A percentile compares a stretch with the other conserved stretches of the same genome.
These are phyloP conservation scores for Circaetus gallicus DNA, from an alignment of 2,113 vertebrate genomes.

Conservation along the genomic window DNA sequence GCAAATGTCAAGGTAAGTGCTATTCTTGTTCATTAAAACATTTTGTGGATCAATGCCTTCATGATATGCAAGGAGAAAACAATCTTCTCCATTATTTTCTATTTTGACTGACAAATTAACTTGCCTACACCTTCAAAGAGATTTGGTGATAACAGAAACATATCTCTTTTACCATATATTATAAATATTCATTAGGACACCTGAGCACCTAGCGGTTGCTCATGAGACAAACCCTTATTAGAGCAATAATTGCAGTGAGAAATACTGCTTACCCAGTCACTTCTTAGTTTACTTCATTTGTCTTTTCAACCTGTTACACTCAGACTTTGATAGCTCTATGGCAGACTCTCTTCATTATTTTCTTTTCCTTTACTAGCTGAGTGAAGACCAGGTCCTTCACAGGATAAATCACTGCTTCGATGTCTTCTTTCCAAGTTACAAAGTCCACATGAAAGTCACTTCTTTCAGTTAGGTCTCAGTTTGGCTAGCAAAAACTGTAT, in stretches of 20 bases:
- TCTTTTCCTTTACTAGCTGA: neutral
- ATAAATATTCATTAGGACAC: neutral
- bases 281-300: neutral
- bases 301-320: neutral
- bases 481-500: neutral
- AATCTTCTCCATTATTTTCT: conserved; percentile 29
- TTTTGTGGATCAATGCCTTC: conserved; percentile 47
- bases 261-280: neutral
- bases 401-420: neutral
- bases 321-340: neutral
- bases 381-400: neutral
- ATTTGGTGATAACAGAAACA: neutral
- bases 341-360: neutral
- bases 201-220: neutral
- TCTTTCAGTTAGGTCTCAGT: neutral
- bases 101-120: conserved; percentile 40
- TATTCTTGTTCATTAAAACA: conserved; percentile 62
- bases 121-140: neutral
- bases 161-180: neutral
- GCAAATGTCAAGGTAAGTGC: conserved; percentile 57
- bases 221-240: neutral
- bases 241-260: neutral
- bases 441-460: neutral
- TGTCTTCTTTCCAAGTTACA: neutral
- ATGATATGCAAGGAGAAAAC: conserved; percentile 29